These are phyloP conservation scores for Campylomormyrus numenius DNA, from an alignment of 2,113 vertebrate species.

Conservation along the genomic window DNA sequence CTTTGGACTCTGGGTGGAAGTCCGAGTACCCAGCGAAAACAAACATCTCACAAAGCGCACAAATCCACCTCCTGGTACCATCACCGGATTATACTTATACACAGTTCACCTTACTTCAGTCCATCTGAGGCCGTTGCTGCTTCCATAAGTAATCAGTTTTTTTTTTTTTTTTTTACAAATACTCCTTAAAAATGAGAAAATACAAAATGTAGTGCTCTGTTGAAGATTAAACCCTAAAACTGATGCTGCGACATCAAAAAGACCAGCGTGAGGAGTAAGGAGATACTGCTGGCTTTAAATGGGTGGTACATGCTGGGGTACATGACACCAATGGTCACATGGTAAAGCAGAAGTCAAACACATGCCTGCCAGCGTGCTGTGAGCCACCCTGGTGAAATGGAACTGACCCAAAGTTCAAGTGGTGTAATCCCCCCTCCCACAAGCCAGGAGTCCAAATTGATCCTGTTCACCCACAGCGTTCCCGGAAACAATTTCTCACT, in stretches of 20 bases:
- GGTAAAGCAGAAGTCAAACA: conserved; percentile 49
- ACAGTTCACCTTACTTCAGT: background rate
- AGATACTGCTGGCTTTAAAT: background rate
- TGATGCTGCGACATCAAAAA: background rate
- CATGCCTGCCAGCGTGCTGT: conserved; percentile 44
- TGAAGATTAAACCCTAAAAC: background rate
- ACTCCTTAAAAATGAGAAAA: background rate
- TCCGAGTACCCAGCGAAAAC: background rate
- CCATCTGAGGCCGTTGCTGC: background rate
- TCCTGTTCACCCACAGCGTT: conserved; percentile 38
- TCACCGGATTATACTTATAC: background rate
- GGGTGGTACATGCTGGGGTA: background rate
- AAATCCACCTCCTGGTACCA: background rate
- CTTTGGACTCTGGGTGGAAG: background rate
- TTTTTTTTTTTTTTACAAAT: background rate
- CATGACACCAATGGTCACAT: background rate
- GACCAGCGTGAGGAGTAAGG: background rate
- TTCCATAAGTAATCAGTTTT: background rate
- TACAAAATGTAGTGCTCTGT: background rate
- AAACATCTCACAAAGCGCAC: background rate
- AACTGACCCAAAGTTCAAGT: conserved; percentile 55
- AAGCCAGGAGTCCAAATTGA: conserved; percentile 44
- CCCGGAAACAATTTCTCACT: conserved; percentile 58
- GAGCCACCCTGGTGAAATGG: conserved; percentile 55
- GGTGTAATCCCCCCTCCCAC: conserved; percentile 39